Evolutionary conservation across 2,113 vertebrate genomes (phyloP).

Genomic region (Lethenteron reissneri): DNA sequence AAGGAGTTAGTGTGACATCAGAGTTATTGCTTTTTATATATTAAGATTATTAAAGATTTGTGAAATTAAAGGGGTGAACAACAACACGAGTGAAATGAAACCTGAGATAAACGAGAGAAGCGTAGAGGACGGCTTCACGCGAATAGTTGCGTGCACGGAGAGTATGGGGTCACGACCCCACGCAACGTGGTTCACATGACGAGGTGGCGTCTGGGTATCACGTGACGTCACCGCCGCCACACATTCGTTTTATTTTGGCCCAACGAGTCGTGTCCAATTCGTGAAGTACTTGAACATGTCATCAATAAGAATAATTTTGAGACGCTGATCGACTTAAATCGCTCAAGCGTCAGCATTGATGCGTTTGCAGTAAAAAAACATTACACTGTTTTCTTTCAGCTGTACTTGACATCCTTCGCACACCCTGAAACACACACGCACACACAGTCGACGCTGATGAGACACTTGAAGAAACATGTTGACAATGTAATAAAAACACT

Average conservation of each 20-base stretch:
- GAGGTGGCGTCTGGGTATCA: too few relatives aligned
- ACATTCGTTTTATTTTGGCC: too few relatives aligned
- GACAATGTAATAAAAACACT: too few relatives aligned
- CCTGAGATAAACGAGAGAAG: too few relatives aligned
- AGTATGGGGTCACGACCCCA: too few relatives aligned
- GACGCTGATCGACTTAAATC: neutral
- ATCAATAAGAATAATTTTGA: neutral
- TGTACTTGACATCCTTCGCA: slow-evolving; percentile 65
- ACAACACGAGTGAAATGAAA: slow-evolving; percentile 2
- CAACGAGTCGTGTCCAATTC: too few relatives aligned
- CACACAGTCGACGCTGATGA: too few relatives aligned
- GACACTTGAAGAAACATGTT: too few relatives aligned
- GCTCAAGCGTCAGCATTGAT: neutral
- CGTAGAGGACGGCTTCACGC: too few relatives aligned
- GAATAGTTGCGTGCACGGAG: too few relatives aligned
- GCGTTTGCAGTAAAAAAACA: slow-evolving; percentile 17
- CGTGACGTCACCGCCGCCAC: too few relatives aligned
- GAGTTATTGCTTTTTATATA: neutral
- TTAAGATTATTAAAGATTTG: neutral
- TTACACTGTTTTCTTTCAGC: slow-evolving; percentile 64
- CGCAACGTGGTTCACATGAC: too few relatives aligned
- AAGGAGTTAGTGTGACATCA: neutral
- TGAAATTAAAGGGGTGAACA: neutral
- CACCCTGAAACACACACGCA: slow-evolving; percentile 24
- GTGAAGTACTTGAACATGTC: neutral